Evolutionary conservation across 2,113 vertebrate species (phyloP).

Genomic region (Cricetomys ansorgei): DNA sequence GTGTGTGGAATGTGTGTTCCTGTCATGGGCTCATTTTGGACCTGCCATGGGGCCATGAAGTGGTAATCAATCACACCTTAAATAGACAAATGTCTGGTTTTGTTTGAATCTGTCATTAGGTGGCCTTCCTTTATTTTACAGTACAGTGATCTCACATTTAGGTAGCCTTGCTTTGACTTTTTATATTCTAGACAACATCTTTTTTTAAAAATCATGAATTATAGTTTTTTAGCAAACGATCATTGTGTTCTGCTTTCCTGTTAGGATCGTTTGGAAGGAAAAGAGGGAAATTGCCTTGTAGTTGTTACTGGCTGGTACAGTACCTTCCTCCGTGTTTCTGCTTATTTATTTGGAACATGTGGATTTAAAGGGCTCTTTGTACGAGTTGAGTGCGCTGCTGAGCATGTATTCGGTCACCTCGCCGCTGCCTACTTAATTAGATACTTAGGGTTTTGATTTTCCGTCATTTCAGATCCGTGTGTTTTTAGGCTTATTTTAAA

Average conservation of each 20-base stretch:
- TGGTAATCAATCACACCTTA: slow-evolving; percentile 75
- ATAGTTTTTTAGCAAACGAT: slow-evolving; percentile 72
- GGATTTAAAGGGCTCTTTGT: slow-evolving; percentile 81
- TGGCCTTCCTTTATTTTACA: slow-evolving; percentile 57
- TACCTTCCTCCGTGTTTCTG: slow-evolving; percentile 78
- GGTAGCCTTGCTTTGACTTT: slow-evolving; percentile 78
- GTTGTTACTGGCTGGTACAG: slow-evolving; percentile 90
- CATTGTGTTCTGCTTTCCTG: slow-evolving; percentile 71
- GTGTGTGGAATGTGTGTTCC: slow-evolving; percentile 63
- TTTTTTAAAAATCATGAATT: slow-evolving; percentile 65
- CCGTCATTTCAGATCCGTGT: slow-evolving; percentile 75
- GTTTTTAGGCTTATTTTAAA: slow-evolving; percentile 78
- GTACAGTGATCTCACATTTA: slow-evolving; percentile 65
- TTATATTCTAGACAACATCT: slow-evolving; percentile 70
- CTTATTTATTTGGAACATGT: slow-evolving; percentile 85
- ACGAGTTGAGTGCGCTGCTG: slow-evolving; percentile 72
- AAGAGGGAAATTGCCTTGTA: slow-evolving; percentile 78
- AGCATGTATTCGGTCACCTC: slow-evolving; percentile 80
- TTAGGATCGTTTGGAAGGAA: slow-evolving; percentile 73
- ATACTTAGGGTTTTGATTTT: slow-evolving; percentile 78
- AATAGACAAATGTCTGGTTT: slow-evolving; percentile 77
- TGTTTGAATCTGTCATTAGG: slow-evolving; percentile 52
- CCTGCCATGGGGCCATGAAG: slow-evolving; percentile 3
- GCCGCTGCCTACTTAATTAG: slow-evolving; percentile 76
- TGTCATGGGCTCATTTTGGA: slow-evolving; percentile 76